Percentiles rank a stretch among this genome's conserved stretches.
These are phyloP conservation scores for Nothocercus nigrocapillus DNA, from an alignment of 2,113 vertebrate genomes.

Conservation along the genomic window DNA sequence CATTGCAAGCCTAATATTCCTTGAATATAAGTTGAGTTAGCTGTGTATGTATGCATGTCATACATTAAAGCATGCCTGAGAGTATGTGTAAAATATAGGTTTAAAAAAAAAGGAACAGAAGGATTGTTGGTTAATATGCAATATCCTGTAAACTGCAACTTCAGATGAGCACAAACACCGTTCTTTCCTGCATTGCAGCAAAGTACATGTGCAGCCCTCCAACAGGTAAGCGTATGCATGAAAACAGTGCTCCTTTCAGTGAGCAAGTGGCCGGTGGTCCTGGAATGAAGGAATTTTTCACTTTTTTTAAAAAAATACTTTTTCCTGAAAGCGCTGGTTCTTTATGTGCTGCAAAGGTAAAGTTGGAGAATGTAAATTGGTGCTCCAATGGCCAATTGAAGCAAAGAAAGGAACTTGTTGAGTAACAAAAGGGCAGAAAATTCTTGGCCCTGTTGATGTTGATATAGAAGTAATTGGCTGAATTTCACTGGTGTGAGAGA, in stretches of 20 bases:
- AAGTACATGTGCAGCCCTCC: background rate
- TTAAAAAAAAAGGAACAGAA: background rate
- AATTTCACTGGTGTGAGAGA: background rate
- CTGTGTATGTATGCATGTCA: background rate
- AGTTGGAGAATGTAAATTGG: too few relatives aligned
- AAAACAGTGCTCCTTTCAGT: background rate
- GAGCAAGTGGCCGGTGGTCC: background rate
- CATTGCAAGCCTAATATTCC: background rate
- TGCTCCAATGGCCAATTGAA: background rate
- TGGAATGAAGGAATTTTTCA: background rate
- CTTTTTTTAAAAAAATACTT: background rate
- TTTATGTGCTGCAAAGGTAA: background rate
- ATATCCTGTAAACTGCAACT: background rate
- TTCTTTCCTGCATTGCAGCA: background rate
- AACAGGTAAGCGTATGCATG: rapidly evolving
- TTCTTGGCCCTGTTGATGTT: background rate
- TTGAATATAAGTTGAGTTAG: background rate
- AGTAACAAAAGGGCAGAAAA: background rate
- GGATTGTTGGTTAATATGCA: background rate
- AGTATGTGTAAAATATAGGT: background rate
- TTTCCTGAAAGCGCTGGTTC: background rate
- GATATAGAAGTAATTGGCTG: background rate
- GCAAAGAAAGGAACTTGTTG: background rate
- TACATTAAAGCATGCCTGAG: background rate
- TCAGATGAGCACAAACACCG: background rate